Percentiles rank a stretch among this genome's conserved stretches.
phyloP scores from a whole-genome alignment of 53 echinoderm and acorn worm species.

The Actinopyga echinites region DNA sequence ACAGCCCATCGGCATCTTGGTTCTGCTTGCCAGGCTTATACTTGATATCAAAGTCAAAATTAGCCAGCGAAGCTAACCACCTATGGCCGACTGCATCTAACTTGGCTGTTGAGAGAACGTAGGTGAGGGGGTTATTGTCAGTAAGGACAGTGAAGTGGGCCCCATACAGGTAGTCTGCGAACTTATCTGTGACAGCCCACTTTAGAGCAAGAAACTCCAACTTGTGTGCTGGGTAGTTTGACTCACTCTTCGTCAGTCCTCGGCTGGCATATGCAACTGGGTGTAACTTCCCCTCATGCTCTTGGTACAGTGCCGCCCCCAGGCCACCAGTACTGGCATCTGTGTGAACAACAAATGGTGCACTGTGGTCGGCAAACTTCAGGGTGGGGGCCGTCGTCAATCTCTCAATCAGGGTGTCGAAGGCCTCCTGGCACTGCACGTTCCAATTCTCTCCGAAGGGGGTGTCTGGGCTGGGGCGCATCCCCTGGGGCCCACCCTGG shows the following conservation, averaged over 20 bases:
- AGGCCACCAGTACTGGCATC: conserved; percentile 7
- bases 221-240: conserved; percentile 29
- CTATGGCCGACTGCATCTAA: too few relatives aligned
- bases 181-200: conserved; percentile 60
- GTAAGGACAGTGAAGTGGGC: conserved; percentile 24
- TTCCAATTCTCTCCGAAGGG: background rate
- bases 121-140: conserved; percentile 60
- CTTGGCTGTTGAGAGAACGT: conserved; percentile 47
- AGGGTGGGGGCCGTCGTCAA: background rate
- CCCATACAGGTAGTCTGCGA: conserved; percentile 35
- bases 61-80: conserved; percentile 48
- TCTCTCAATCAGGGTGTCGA: background rate
- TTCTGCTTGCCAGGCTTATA: conserved; percentile 54
- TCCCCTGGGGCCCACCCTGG: background rate
- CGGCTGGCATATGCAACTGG: conserved; percentile 23
- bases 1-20: conserved; percentile 59
- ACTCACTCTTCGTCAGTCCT: conserved; percentile 1
- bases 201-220: conserved; percentile 53
- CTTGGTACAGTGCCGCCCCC: conserved; percentile 14
- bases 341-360: conserved; percentile 1
- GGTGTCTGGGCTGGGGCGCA: conserved; percentile 26
- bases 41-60: conserved; percentile 52
- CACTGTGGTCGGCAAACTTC: background rate
- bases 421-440: background rate
- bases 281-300: background rate